Conservation (phyloP, 1,140 invertebrate genomes). For the Pinna nobilis region DNA sequence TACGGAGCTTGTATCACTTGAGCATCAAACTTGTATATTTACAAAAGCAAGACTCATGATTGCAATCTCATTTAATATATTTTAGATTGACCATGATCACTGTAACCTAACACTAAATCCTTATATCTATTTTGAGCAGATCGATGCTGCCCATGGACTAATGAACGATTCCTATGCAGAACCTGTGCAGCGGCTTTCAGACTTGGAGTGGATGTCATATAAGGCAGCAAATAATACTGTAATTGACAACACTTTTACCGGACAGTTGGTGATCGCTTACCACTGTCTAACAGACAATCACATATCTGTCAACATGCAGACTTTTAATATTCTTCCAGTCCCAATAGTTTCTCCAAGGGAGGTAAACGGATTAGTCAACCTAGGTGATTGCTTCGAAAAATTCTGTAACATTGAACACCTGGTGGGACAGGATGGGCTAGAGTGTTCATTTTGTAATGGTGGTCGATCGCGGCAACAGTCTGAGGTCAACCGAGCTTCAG, state of each 20-base stretch:
- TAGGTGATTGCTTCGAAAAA: slow-evolving; percentile 69
- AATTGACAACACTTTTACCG: slow-evolving; percentile 69
- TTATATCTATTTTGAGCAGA: slow-evolving; percentile 61
- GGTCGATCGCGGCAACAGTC: background rate
- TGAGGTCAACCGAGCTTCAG: background rate
- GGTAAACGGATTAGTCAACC: slow-evolving; percentile 60
- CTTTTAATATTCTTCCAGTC: slow-evolving; percentile 70
- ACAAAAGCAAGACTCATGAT: too few relatives aligned
- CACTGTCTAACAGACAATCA: slow-evolving; percentile 64
- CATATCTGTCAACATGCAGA: slow-evolving; percentile 70
- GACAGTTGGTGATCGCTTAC: slow-evolving; percentile 69
- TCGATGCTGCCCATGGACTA: slow-evolving; percentile 68
- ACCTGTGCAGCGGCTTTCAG: slow-evolving; percentile 69
- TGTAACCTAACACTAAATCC: too few relatives aligned
- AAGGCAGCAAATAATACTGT: slow-evolving; percentile 69
- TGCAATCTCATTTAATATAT: too few relatives aligned
- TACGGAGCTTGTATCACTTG: too few relatives aligned
- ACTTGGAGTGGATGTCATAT: slow-evolving; percentile 72
- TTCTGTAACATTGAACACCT: slow-evolving; percentile 71
- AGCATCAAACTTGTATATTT: too few relatives aligned
- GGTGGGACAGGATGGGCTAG: slow-evolving; percentile 50
- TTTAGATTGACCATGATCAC: too few relatives aligned
- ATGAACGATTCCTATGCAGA: slow-evolving; percentile 71
- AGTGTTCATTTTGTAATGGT: slow-evolving; percentile 43
- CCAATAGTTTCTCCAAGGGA: slow-evolving; percentile 61